Evolutionary conservation across 2,797 vertebrate species (phyloP).

Genomic region (Trachurus trachurus): DNA sequence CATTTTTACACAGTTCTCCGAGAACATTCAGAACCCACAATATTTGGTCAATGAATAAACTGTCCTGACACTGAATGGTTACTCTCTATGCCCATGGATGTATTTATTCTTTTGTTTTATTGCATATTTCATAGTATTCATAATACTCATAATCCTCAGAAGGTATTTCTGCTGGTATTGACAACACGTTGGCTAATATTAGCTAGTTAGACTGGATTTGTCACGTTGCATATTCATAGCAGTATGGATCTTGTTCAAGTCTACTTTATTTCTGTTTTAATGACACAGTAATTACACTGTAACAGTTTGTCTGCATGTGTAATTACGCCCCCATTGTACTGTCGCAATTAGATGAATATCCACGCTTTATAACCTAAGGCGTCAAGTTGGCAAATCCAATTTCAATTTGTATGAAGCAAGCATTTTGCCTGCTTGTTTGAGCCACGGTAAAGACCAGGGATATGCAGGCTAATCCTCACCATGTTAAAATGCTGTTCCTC

Average conservation of each 20-base stretch:
- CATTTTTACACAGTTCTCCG: background rate
- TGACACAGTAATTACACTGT: conserved; percentile 89
- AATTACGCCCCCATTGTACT: conserved; percentile 88
- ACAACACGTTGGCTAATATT: conserved; percentile 3
- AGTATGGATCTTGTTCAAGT: conserved; percentile 74
- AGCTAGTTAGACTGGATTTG: conserved; percentile 20
- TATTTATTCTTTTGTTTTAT: background rate
- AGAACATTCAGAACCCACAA: background rate
- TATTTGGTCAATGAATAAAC: too few species aligned
- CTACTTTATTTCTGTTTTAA: conserved; percentile 85
- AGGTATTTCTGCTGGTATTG: background rate
- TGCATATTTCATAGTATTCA: background rate
- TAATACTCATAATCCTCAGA: background rate
- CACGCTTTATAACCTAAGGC: conserved; percentile 90
- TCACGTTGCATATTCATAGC: conserved; percentile 54
- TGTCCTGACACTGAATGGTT: too few species aligned
- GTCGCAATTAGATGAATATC: conserved; percentile 90
- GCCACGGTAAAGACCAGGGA: conserved; percentile 85
- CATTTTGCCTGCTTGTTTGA: conserved; percentile 86
- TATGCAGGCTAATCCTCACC: conserved; percentile 86
- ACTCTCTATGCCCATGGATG: too few species aligned
- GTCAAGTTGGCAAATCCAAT: conserved; percentile 88
- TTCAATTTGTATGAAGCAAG: conserved; percentile 88
- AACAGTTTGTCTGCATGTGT: conserved; percentile 87
- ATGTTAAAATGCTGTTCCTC: conserved; percentile 82